Evolutionary conservation across 2,888 invertebrate species (phyloP).

Genomic region (Eurois occulta): DNA sequence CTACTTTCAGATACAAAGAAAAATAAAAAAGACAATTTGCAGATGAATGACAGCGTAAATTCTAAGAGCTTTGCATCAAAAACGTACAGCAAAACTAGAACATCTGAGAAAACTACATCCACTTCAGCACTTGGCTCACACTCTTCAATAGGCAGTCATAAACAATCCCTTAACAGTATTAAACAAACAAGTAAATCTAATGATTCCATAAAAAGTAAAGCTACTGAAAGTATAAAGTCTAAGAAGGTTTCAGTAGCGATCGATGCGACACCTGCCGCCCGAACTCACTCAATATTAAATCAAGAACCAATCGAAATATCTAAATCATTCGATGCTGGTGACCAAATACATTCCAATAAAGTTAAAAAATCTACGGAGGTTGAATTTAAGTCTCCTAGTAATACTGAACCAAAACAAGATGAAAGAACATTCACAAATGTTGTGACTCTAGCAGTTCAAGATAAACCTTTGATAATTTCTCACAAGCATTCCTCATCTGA

Average conservation of each 20-base stretch:
- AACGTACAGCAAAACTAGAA: constrained; percentile 78
- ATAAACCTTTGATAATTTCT: constrained; percentile 88
- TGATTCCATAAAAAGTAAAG: constrained; percentile 86
- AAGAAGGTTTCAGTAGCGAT: constrained; percentile 94
- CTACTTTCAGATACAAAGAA: constrained; percentile 82
- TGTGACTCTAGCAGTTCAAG: constrained; percentile 81
- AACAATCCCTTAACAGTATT: constrained; percentile 75
- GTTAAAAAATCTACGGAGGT: constrained; percentile 85
- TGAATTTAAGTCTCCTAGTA: constrained; percentile 73
- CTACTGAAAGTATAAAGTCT: constrained; percentile 86
- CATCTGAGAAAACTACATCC: constrained; percentile 87
- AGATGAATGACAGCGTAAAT: constrained; percentile 70
- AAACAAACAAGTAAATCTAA: constrained; percentile 83
- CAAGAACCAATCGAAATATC: constrained; percentile 94
- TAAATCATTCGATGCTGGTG: constrained; percentile 90
- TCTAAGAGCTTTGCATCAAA: constrained; percentile 74
- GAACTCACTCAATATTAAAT: constrained; percentile 93
- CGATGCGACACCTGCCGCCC: constrained; percentile 94
- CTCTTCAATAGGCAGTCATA: constrained; percentile 83
- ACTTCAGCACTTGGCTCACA: constrained; percentile 87
- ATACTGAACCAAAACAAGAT: constrained; percentile 64
- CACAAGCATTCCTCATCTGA: constrained; percentile 93
- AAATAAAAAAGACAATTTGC: constrained; percentile 73
- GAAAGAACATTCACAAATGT: constrained; percentile 82
- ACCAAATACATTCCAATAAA: constrained; percentile 80